A percentile compares a stretch with the other conserved stretches of the same genome.
phyloP scores from a whole-genome alignment of 1,140 invertebrate species.

The Brachionus rubens region DNA sequence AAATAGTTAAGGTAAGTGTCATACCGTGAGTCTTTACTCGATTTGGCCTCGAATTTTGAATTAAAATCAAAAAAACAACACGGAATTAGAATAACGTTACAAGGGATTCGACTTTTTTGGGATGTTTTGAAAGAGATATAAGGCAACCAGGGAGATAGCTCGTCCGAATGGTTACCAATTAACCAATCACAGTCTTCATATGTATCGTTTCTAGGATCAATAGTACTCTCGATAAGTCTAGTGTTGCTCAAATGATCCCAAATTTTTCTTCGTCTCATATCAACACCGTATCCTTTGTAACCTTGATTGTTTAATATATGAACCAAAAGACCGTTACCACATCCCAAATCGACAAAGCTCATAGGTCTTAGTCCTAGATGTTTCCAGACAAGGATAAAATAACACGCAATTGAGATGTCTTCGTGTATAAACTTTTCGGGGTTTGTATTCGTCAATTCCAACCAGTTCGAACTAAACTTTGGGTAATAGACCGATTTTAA shows the following conservation, averaged over 20 bases:
- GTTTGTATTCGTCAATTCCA: conserved; percentile 75
- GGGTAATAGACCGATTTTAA: conserved; percentile 77
- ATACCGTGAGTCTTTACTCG: conserved; percentile 56
- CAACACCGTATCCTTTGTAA: conserved; percentile 76
- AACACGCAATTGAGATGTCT: conserved; percentile 89
- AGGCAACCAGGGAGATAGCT: conserved; percentile 94
- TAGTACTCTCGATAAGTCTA: conserved; percentile 21
- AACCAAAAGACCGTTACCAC: conserved; percentile 91
- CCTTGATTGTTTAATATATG: conserved; percentile 81
- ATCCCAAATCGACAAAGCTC: conserved; percentile 87
- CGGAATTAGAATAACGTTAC: conserved; percentile 81
- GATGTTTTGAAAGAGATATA: conserved; percentile 73
- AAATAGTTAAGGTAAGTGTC: conserved; percentile 78
- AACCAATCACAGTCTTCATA: conserved; percentile 74
- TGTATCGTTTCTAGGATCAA: conserved; percentile 25
- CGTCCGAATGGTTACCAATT: conserved; percentile 97
- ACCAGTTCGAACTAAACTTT: conserved; percentile 73
- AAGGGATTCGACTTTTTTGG: conserved; percentile 43
- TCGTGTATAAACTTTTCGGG: conserved; percentile 92
- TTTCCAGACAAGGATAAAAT: conserved; percentile 68
- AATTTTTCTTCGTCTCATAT: conserved; percentile 81
- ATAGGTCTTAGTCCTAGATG: conserved; percentile 57
- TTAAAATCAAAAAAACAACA: conserved; percentile 90
- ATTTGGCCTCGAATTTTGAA: conserved; percentile 70
- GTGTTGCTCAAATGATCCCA: conserved; percentile 65